Percentiles rank a stretch among this genome's conserved stretches.
Conservation (phyloP, 2,888 invertebrate species). For the Conus canariensis region DNA sequence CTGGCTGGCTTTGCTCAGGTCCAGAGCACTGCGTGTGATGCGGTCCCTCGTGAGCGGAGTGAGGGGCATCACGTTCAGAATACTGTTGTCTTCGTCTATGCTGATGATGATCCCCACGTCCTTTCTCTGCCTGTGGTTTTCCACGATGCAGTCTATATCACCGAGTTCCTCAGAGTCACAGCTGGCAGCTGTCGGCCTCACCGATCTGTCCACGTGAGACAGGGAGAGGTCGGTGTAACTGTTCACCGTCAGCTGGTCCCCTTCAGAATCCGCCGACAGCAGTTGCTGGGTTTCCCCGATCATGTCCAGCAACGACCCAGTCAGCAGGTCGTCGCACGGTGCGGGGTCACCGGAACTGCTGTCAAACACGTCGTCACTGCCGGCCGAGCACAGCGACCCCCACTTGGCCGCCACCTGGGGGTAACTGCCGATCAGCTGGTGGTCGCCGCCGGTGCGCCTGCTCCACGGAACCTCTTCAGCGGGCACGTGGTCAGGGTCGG, state of each 20-base stretch:
- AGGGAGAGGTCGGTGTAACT: neutral
- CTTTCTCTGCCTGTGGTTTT: neutral
- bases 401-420: neutral
- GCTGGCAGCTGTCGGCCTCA: neutral
- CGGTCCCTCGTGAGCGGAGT: constrained; percentile 43
- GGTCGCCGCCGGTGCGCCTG: neutral
- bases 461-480: neutral
- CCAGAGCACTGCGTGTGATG: constrained; percentile 56
- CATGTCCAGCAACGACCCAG: constrained; percentile 14
- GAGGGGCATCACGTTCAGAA: constrained; percentile 44
- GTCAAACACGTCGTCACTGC: constrained; percentile 46
- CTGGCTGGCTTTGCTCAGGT: constrained; percentile 8
- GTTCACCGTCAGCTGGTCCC: neutral
- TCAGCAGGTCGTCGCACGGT: neutral
- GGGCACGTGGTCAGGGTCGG: neutral
- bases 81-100: constrained; percentile 40
- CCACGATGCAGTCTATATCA: neutral
- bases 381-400: constrained; percentile 19
- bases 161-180: neutral
- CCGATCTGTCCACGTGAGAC: neutral
- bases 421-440: neutral
- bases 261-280: constrained; percentile 16
- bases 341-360: neutral
- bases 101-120: constrained; percentile 33
- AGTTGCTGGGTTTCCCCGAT: constrained; percentile 5